Evolutionary conservation across 2,113 vertebrate species (phyloP).

Genomic region (Miniopterus natalensis): DNA sequence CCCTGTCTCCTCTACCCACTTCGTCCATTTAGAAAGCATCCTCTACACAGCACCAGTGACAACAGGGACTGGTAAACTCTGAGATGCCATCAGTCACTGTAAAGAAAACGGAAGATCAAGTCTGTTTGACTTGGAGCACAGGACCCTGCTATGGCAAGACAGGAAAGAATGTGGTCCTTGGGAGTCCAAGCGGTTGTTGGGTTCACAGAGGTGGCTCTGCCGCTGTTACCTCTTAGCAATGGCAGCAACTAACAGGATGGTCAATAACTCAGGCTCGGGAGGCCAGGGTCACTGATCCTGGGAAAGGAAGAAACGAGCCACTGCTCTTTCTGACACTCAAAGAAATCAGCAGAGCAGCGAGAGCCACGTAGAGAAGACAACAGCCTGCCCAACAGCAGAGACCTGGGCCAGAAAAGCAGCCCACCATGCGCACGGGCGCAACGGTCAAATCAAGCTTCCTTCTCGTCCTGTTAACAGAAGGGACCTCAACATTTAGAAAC

Average conservation of each 20-base stretch:
- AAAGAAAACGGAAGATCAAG: conserved; percentile 65
- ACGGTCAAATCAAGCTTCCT: neutral
- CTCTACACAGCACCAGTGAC: neutral
- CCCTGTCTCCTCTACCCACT: neutral
- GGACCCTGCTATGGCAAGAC: conserved; percentile 32
- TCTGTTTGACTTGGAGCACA: conserved; percentile 53
- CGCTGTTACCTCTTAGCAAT: neutral
- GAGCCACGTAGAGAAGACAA: conserved; percentile 46
- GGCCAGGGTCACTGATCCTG: conserved; percentile 38
- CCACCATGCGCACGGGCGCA: neutral
- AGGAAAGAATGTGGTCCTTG: neutral
- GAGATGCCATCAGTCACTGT: conserved; percentile 6
- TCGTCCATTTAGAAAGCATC: neutral
- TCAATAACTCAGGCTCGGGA: neutral
- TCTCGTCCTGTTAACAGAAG: neutral
- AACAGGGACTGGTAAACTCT: neutral
- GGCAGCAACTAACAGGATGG: conserved; percentile 30
- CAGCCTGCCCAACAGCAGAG: neutral
- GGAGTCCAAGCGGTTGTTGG: neutral
- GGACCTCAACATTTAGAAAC: neutral
- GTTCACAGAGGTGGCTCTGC: neutral
- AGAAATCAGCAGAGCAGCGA: conserved; percentile 66
- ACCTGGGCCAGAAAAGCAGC: neutral
- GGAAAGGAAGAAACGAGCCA: neutral
- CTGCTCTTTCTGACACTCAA: conserved; percentile 31